Base-by-base conservation (phyloP, 2,888 invertebrate genomes). In the Chouioia cunea region DNA sequence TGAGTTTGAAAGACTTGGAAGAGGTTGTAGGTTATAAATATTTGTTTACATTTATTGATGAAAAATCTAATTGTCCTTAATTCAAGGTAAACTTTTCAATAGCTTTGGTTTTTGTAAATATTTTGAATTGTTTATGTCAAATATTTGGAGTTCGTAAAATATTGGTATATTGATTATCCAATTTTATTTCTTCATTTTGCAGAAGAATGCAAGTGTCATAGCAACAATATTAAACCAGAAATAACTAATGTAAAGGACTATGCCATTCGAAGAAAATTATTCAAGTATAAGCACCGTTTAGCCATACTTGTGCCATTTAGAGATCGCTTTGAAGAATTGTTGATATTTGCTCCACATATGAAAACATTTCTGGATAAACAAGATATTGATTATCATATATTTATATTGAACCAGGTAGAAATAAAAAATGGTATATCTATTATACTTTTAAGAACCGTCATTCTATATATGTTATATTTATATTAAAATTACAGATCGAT, bases 231-330 rank as follows among this genome's bases (percentile, higher is more conserved):
- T 4, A 36, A 36, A 36, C 36, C 50, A 46, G 60, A 65, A 16
- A 50, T 62, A 58, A 72, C 52, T 69, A 50, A 65, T 23, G 2
- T 23, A 52, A 65, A 66, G 43, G 62, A 69, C 8, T 69, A 72
- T 48, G 64, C 57, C 63, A 36, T 46, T 4, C 66, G 66, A 23
- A 69, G 53, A 56, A 58, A 16, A 58, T 6, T 46, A 18, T 59
- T 36, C 8, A 71, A 73, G 63, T 36, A 58, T 18, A 76, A 77
- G 27, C 91, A 93, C 81, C 89, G 88, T 78, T 87, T 99, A 79
- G 97, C 97, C 57, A 88, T 99, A 69, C 86, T 99, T 73, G 96
- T 99, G 65, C 99, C 99, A 63, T 99, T 95, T 86, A 89, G 99
- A 77, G 97, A 99, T 85, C 89, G 99, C 73, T 97, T 97, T 83